phyloP scores from a whole-genome alignment of 1,140 invertebrate genomes.

The Drosophila funebris region DNA sequence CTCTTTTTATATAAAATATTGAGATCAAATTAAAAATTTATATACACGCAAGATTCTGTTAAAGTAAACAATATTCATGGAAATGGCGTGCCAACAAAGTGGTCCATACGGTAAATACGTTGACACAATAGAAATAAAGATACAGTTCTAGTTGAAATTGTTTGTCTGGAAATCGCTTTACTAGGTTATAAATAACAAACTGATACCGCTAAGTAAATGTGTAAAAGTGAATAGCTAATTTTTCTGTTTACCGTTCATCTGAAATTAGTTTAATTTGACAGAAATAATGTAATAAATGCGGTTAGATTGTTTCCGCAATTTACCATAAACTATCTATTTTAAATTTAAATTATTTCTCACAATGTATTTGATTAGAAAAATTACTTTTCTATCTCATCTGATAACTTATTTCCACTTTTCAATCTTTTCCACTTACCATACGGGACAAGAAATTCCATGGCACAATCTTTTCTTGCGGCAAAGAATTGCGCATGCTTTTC shows the following conservation, averaged over 20 bases:
- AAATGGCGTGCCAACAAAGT: slow-evolving; percentile 43
- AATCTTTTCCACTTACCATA: slow-evolving; percentile 51
- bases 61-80: slow-evolving; percentile 23
- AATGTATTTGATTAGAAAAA: background rate
- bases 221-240: too few species aligned
- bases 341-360: background rate
- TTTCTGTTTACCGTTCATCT: background rate
- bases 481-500: slow-evolving; percentile 47
- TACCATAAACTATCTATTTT: too few species aligned
- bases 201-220: too few species aligned
- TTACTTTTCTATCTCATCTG: background rate
- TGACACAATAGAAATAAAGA: slow-evolving; percentile 37
- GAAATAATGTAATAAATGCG: background rate
- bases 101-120: slow-evolving; percentile 5
- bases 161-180: too few species aligned
- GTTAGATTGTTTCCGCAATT: too few species aligned
- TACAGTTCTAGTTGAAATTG: background rate
- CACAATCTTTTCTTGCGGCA: slow-evolving; percentile 39
- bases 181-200: too few species aligned
- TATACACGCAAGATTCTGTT: slow-evolving; percentile 48
- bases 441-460: slow-evolving; percentile 52
- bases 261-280: background rate
- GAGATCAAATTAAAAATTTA: background rate
- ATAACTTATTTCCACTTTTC: background rate
- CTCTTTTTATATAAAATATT: slow-evolving; percentile 29